Base-by-base conservation (phyloP, 1,140 invertebrate genomes). In the Chironomus striatipennis region DNA sequence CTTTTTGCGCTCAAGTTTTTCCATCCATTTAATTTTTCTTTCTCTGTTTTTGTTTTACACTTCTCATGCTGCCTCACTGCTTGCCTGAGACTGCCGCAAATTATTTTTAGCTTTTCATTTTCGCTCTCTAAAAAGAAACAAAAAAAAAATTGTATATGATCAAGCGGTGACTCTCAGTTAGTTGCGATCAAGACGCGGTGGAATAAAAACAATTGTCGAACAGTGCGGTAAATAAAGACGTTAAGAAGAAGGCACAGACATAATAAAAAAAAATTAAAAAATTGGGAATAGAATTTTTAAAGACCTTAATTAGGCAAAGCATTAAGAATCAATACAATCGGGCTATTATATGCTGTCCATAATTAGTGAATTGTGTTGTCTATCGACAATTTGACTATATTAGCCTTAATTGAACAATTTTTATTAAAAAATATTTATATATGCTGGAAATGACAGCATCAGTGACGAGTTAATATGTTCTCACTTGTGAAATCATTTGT, bases 121-220 rank as follows among this genome's bases (percentile, higher is more conserved):
- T 64, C 70, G 42, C 73, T 74, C 70, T 34, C 24, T 34, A 34
- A 34, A 1, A 34, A 5, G 5, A 34, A 34, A 2, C 2, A 34
- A 34, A 34, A 34, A 1, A 34, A 34, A 34, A n/a, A n/a, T n/a
- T n/a, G n/a, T n/a, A 34, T 34, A 57, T 57, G 47, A 57, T 57
- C 47, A 57, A 57, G n/a, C n/a, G 24, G 47, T n/a, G 47, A 65
- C 75, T 73, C 74, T 74, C 73, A 75, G 76, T 77, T 76, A 73
- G 73, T 74, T 57, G 73, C 65, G 64, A 75, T 73, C 73, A 47
- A 74, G 74, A 73, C 42, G 65, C 15, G n/a, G 47, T 57, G 47
- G n/a, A 57, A n/a, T 57, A 15, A 57, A 47, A 57, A 57, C 47
- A 10, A 57, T 57, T 57, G 12, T n/a, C 47, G 9, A 57, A 5